Evolutionary conservation across 2,113 vertebrate genomes (phyloP).

Genomic region (Sinocyclocheilus rhinocerous): DNA sequence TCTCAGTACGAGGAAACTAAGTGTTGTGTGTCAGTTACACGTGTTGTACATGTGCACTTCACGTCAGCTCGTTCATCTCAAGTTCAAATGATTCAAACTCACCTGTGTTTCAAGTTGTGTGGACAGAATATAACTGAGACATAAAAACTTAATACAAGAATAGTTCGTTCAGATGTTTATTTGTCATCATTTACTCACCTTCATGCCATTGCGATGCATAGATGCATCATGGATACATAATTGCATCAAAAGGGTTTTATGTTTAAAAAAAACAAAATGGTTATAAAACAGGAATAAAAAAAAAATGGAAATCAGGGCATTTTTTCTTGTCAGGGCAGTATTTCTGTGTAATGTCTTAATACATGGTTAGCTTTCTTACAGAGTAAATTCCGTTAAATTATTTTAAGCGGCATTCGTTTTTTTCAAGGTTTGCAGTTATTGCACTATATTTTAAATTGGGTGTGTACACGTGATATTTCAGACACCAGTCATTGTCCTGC

Average conservation of each 20-base stretch:
- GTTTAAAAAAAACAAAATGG: too few relatives aligned
- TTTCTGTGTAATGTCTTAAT: background rate
- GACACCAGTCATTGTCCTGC: background rate
- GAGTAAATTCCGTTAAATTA: background rate
- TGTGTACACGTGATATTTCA: background rate
- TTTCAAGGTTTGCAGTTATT: background rate
- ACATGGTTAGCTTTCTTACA: background rate
- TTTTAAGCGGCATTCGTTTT: background rate
- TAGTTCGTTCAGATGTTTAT: too few relatives aligned
- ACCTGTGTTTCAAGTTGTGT: background rate
- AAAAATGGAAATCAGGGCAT: too few relatives aligned
- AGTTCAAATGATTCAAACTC: background rate
- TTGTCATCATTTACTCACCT: too few relatives aligned
- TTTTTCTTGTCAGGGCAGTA: background rate
- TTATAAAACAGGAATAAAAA: too few relatives aligned
- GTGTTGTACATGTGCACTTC: background rate
- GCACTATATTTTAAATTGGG: background rate
- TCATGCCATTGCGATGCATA: too few relatives aligned
- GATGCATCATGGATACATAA: too few relatives aligned
- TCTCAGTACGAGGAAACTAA: background rate
- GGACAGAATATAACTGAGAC: background rate
- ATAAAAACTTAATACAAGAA: too few relatives aligned
- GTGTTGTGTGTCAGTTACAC: background rate
- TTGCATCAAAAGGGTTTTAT: too few relatives aligned
- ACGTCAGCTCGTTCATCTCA: background rate